These are phyloP conservation scores for Etheostoma nigrum DNA, from an alignment of 2,797 vertebrate genomes.

Conservation along the genomic window DNA sequence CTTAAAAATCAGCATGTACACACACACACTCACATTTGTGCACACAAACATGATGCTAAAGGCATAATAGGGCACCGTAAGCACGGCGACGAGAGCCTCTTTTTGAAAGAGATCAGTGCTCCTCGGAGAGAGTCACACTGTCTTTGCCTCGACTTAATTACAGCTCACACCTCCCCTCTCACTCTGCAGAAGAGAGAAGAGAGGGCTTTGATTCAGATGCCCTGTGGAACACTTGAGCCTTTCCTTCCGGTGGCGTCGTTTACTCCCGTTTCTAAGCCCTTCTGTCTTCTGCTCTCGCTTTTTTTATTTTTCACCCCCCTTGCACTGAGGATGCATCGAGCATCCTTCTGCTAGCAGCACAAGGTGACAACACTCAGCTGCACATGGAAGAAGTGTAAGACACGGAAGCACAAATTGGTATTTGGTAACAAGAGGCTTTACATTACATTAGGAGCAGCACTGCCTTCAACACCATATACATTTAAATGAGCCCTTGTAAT, in stretches of 20 bases:
- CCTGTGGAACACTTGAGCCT: conserved; percentile 74
- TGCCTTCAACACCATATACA: conserved; percentile 47
- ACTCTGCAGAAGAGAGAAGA: conserved; percentile 45
- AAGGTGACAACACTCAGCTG: conserved; percentile 34
- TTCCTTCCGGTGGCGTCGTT: conserved; percentile 67
- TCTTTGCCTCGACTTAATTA: conserved; percentile 75
- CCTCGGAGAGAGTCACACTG: conserved; percentile 59
- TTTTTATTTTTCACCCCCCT: conserved; percentile 7
- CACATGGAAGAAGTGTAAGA: conserved; percentile 10
- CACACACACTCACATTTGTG: not conserved
- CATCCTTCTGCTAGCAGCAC: conserved; percentile 26
- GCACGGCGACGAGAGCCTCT: conserved; percentile 33
- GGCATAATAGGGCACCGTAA: conserved; percentile 45
- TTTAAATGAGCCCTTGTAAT: conserved; percentile 69
- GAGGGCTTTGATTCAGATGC: conserved; percentile 73
- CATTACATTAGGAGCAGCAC: conserved; percentile 52
- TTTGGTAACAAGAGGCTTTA: conserved; percentile 63
- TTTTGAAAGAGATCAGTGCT: conserved; percentile 61
- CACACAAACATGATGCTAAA: conserved; percentile 56
- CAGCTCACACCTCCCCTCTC: conserved; percentile 66
- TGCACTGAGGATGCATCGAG: conserved; percentile 11
- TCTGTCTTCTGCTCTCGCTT: conserved; percentile 47
- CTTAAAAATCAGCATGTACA: not conserved
- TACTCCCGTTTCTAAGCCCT: conserved; percentile 51
- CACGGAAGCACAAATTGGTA: conserved; percentile 6